Conservation (phyloP, 2,888 invertebrate genomes). For the Chloromyia formosa region DNA sequence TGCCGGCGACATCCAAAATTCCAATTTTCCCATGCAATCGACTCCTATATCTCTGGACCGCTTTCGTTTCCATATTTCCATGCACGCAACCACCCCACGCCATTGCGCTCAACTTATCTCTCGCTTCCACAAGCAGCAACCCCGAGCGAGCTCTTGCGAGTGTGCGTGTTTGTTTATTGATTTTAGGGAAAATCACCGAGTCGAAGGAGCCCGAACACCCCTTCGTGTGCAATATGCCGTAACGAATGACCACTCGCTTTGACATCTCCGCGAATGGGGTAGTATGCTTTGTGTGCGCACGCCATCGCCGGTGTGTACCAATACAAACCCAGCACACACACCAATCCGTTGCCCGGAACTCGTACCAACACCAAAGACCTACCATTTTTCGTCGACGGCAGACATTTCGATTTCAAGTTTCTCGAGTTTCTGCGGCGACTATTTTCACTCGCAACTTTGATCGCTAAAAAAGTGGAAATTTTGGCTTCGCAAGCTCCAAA, state of each 20-base stretch:
- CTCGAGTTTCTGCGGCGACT: slow-evolving; percentile 28
- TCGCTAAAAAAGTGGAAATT: slow-evolving; percentile 26
- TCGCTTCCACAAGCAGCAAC: no score
- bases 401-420: slow-evolving; percentile 43
- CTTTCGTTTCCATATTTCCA: neutral
- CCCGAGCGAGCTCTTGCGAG: no score
- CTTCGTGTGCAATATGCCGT: slow-evolving; percentile 2
- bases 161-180: slow-evolving; percentile 37
- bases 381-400: slow-evolving; percentile 12
- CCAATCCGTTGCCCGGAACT: slow-evolving; percentile 4
- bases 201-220: neutral
- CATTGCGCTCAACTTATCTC: neutral
- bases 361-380: neutral
- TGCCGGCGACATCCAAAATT: neutral
- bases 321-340: neutral
- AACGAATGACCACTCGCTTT: neutral
- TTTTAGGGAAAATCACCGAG: slow-evolving; percentile 17
- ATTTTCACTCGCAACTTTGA: slow-evolving; percentile 5
- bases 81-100: slow-evolving; percentile 5
- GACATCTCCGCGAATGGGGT: neutral
- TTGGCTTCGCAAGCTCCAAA: neutral
- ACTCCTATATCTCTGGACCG: no score
- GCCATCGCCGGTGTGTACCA: neutral
- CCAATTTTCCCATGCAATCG: neutral
- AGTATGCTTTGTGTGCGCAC: neutral